Conservation (phyloP, 1,140 invertebrate genomes). For the Steinernema feltiae region DNA sequence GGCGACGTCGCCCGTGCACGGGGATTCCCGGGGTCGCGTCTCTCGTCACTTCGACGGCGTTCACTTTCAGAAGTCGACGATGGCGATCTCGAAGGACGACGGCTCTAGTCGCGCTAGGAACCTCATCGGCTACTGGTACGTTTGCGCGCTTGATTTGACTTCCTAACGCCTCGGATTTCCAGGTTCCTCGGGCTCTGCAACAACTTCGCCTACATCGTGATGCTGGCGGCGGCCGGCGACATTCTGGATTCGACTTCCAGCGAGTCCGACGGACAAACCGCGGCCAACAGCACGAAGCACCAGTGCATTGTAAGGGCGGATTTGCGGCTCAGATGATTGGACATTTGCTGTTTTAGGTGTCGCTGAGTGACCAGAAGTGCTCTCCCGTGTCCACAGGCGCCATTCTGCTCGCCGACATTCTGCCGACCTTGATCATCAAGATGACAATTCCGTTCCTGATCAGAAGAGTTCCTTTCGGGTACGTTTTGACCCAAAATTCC, state of each 20-base stretch:
- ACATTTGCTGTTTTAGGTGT: conserved; percentile 16
- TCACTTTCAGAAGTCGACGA: neutral
- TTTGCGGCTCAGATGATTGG: neutral
- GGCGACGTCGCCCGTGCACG: neutral
- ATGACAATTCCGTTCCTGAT: conserved; percentile 69
- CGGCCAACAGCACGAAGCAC: neutral
- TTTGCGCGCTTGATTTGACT: neutral
- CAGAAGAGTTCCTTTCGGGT: conserved; percentile 30
- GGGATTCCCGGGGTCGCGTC: too few species aligned
- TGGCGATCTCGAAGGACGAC: neutral
- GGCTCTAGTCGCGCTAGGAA: neutral
- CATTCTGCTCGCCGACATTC: conserved; percentile 74
- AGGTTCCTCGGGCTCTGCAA: conserved; percentile 78
- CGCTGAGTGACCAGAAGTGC: conserved; percentile 60
- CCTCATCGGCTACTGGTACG: neutral
- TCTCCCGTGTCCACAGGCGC: conserved; percentile 73
- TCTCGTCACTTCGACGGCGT: too few species aligned
- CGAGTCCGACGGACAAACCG: neutral
- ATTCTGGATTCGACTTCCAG: conserved; percentile 62
- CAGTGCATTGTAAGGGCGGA: neutral
- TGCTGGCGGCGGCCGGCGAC: conserved; percentile 78
- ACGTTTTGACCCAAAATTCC: neutral
- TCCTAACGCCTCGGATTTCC: neutral
- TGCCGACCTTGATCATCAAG: conserved; percentile 73
- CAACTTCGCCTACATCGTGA: conserved; percentile 80